Evolutionary conservation across 2,113 vertebrate species (phyloP).

Genomic region (Chroicocephalus ridibundus): DNA sequence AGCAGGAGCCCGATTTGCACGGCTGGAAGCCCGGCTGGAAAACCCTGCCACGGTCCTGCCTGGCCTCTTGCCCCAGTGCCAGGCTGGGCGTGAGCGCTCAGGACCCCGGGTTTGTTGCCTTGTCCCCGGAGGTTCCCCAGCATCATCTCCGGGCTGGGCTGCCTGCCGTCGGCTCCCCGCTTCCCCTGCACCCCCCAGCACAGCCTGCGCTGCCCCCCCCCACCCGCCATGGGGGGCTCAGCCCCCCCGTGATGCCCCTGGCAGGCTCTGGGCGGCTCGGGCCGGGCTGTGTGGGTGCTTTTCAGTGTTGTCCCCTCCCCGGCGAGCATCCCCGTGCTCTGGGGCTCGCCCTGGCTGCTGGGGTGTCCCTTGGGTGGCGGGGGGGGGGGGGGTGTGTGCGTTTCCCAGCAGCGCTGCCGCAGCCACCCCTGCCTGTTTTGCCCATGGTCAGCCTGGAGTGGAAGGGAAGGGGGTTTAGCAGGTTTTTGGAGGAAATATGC

Average conservation of each 20-base stretch:
- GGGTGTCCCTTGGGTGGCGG: neutral
- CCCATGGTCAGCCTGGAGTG: accelerated
- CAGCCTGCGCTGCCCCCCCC: accelerated
- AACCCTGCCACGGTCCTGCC: neutral
- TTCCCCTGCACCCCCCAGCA: neutral
- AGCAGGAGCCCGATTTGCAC: neutral
- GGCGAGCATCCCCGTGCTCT: accelerated
- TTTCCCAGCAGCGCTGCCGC: neutral
- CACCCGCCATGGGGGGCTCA: neutral
- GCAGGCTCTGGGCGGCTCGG: neutral
- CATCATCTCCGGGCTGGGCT: neutral
- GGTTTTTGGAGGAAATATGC: accelerated
- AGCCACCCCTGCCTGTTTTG: neutral
- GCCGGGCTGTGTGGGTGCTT: accelerated
- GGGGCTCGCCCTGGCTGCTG: neutral
- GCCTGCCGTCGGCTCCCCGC: accelerated
- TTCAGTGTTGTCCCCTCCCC: neutral
- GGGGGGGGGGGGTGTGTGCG: accelerated
- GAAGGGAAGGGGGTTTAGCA: neutral
- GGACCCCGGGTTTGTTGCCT: neutral
- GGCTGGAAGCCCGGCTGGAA: accelerated
- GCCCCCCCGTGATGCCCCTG: accelerated
- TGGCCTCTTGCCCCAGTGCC: neutral
- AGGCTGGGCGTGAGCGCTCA: accelerated
- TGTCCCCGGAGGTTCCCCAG: neutral